Evolutionary conservation across 2,797 vertebrate species (phyloP).

Genomic region (Enteromius argenteus): DNA sequence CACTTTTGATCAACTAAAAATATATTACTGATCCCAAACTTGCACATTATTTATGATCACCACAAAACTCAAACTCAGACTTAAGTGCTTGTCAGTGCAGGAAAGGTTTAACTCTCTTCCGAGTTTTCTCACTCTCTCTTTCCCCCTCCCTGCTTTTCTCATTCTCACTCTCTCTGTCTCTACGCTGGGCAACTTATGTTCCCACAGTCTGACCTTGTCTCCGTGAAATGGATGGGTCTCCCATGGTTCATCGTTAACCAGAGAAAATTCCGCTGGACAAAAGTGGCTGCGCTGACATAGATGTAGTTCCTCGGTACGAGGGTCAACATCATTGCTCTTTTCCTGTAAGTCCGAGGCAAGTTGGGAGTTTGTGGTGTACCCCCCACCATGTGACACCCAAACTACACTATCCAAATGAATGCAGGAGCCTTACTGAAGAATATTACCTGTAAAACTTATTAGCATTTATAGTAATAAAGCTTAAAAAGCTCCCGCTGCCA

Average conservation of each 20-base stretch:
- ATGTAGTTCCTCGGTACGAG: conserved; percentile 83
- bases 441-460: conserved; percentile 47
- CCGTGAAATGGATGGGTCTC: conserved; percentile 86
- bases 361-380: conserved; percentile 66
- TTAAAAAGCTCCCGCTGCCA: conserved; percentile 16
- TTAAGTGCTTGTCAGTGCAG: conserved; percentile 41
- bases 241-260: conserved; percentile 86
- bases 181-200: conserved; percentile 80
- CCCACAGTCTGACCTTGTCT: conserved; percentile 84
- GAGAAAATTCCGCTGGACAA: conserved; percentile 80
- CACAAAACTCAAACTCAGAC: conserved; percentile 5
- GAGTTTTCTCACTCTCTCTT: conserved; percentile 34
- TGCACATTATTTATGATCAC: conserved; percentile 38
- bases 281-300: conserved; percentile 80
- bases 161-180: conserved; percentile 65
- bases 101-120: conserved; percentile 36
- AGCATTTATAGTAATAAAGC: conserved; percentile 45
- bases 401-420: conserved; percentile 7
- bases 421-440: conserved; percentile 1
- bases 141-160: conserved; percentile 38
- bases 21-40: neutral
- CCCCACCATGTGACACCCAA: conserved; percentile 56
- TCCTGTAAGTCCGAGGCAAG: conserved; percentile 72
- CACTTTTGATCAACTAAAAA: neutral
- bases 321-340: conserved; percentile 88